Percentiles rank a stretch among this genome's conserved stretches.
These are phyloP conservation scores for Liodrosophila aerea DNA, from an alignment of 2,888 invertebrate species.

Conservation along the genomic window DNA sequence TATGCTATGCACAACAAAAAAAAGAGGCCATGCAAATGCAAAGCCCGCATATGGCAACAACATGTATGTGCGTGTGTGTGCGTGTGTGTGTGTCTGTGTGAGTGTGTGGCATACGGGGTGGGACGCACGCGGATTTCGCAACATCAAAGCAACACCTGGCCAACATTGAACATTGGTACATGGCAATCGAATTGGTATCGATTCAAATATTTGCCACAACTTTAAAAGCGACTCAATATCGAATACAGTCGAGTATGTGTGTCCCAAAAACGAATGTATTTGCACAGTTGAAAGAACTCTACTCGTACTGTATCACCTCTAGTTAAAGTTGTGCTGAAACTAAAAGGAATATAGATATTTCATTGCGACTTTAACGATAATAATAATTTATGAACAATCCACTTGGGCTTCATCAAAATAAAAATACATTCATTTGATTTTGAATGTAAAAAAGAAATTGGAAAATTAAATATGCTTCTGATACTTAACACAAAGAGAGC, in stretches of 20 bases:
- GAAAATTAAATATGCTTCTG: too few relatives aligned
- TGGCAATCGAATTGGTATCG: slow-evolving; percentile 47
- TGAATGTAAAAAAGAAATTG: too few relatives aligned
- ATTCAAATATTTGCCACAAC: slow-evolving; percentile 37
- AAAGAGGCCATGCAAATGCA: slow-evolving; percentile 73
- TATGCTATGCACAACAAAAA: slow-evolving; percentile 51
- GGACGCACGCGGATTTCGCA: slow-evolving; percentile 45
- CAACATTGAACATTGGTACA: slow-evolving; percentile 39
- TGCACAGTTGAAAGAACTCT: too few relatives aligned
- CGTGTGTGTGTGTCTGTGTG: slow-evolving; percentile 2
- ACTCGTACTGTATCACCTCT: too few relatives aligned
- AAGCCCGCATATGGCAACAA: slow-evolving; percentile 60
- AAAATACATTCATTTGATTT: too few relatives aligned
- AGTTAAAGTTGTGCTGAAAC: too few relatives aligned
- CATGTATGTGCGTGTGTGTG: slow-evolving; percentile 6
- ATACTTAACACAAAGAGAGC: too few relatives aligned
- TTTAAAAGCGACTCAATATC: slow-evolving; percentile 18
- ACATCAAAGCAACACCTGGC: slow-evolving; percentile 70
- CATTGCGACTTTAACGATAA: too few relatives aligned
- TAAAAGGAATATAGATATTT: too few relatives aligned
- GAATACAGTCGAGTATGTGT: neutral
- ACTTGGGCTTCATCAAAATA: too few relatives aligned
- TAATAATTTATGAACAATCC: too few relatives aligned
- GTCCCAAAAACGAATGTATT: too few relatives aligned
- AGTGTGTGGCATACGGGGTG: slow-evolving; percentile 4